Conservation (phyloP, 2,797 vertebrate species). For the Gallinago stenura region DNA sequence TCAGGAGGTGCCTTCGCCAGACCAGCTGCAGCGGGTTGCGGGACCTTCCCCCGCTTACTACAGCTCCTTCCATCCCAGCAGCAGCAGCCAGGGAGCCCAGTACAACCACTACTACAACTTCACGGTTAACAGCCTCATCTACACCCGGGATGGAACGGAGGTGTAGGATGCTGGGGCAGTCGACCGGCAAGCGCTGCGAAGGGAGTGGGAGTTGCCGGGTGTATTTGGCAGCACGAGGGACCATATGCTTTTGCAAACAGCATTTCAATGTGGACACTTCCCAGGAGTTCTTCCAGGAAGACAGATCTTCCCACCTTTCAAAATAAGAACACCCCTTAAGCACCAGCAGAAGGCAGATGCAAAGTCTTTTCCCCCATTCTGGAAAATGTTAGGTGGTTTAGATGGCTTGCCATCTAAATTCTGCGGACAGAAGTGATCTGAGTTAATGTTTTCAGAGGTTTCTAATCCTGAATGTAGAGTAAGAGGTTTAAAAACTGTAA, state of each 20-base stretch:
- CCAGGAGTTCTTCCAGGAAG: constrained; percentile 23
- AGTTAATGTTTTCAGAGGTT: constrained; percentile 14
- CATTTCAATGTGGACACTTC: constrained; percentile 36
- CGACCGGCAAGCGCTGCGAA: neutral
- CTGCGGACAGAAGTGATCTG: neutral
- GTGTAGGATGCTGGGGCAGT: constrained; percentile 78
- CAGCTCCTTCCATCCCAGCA: constrained; percentile 85
- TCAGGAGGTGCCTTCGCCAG: constrained; percentile 54
- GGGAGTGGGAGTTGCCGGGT: neutral
- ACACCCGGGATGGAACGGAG: constrained; percentile 92
- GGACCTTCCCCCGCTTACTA: constrained; percentile 84
- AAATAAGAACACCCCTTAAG: neutral
- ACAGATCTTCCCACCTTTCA: neutral
- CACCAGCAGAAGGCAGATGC: constrained; percentile 43
- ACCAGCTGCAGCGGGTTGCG: constrained; percentile 42
- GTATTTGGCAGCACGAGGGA: neutral
- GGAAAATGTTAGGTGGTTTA: neutral
- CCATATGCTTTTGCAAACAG: neutral
- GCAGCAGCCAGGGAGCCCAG: constrained; percentile 85
- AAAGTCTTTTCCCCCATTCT: neutral
- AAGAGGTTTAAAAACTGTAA: constrained; percentile 16
- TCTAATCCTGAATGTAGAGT: constrained; percentile 48
- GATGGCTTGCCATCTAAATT: neutral
- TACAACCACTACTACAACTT: constrained; percentile 96
- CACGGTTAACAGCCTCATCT: constrained; percentile 95